Evolutionary conservation across 1,140 invertebrate genomes (phyloP).

Genomic region (Hylaeus anthracinus): DNA sequence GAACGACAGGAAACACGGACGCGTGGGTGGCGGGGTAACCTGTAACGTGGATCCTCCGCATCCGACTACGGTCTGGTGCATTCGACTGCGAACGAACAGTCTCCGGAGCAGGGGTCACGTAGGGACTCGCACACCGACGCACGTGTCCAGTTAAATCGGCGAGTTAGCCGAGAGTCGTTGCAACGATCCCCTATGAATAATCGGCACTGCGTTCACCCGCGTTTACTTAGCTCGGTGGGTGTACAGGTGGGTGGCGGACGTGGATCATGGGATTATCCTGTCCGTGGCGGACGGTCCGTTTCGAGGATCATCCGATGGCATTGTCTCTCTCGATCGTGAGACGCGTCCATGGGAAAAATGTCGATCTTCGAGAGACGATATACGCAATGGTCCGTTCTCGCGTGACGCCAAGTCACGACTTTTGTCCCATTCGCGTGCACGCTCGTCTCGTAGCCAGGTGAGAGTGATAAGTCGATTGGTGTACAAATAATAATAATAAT

Average conservation of each 20-base stretch:
- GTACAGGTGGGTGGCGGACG: slow-evolving; percentile 55
- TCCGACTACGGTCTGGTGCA: no score
- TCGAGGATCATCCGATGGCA: slow-evolving; percentile 8
- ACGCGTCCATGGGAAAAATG: slow-evolving; percentile 6
- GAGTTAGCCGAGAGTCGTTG: not conserved
- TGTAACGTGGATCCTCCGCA: slow-evolving; percentile 1
- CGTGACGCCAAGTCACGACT: no score
- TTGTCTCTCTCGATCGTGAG: slow-evolving; percentile 29
- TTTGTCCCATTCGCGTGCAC: no score
- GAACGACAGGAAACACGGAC: slow-evolving; percentile 33
- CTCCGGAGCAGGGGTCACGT: slow-evolving; percentile 3
- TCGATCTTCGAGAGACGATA: not conserved
- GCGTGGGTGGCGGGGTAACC: slow-evolving; percentile 42
- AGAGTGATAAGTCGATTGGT: no score
- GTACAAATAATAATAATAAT: no score
- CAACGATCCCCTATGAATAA: slow-evolving; percentile 60
- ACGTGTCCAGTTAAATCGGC: slow-evolving; percentile 16
- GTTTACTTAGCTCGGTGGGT: slow-evolving; percentile 57
- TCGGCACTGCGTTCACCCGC: slow-evolving; percentile 52
- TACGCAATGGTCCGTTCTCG: not conserved
- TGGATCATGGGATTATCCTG: slow-evolving; percentile 54
- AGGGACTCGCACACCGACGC: not conserved
- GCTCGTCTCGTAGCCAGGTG: no score
- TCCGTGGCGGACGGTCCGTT: slow-evolving; percentile 14
- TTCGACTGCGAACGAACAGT: not conserved